Base-by-base conservation (phyloP, 2,797 vertebrate genomes). In the Peromyscus nudipes region DNA sequence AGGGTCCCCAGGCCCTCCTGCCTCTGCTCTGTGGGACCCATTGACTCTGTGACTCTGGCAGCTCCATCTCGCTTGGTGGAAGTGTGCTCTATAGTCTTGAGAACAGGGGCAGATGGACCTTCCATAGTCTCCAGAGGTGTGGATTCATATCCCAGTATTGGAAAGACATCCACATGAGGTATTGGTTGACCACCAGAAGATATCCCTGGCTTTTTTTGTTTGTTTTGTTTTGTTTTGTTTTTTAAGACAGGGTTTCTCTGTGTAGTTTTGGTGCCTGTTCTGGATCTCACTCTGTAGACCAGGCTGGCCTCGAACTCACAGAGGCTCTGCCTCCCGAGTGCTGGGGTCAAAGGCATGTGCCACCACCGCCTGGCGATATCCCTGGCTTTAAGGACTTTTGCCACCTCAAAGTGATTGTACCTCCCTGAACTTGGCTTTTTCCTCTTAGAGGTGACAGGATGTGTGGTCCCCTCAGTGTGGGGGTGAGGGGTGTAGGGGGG, bases 21-120 rank as follows among this genome's bases (percentile, higher is more conserved):
- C 65, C 67, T 60, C 29, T 64, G 29, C 73, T 67, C 37, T 49
- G 62, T 23, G 8, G 43, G 17, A 34, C 40, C 55, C 40, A 57
- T 46, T 2, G 6, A 27, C 19, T 49, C 52, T 43, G 6, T 40
- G 71, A n/a, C 57, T 62, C 55, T 13, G 25, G 31, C n/a, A 29
- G 25, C 4, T 55, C 67, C 3, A 52, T 14, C 65, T 55, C 7
- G 37, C 49, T 67, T 9, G 31, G 49, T 14, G 7, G 11, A 34
- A 27, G 34, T 2, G 0, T 19, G 46, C 21, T 16, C 60, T 62
- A 0, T 17, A 0, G 34, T 34, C 34, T 69, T 0, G 0, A 29
- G 60, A 46, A 25, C 67, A 12, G 34, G 55, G 12, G 11, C 3
- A 34, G 21, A 14, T 2, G 27, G n/a, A 76, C 29, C 12, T 60